Base-by-base conservation (phyloP, 2,113 vertebrate genomes). In the Charina bottae region DNA sequence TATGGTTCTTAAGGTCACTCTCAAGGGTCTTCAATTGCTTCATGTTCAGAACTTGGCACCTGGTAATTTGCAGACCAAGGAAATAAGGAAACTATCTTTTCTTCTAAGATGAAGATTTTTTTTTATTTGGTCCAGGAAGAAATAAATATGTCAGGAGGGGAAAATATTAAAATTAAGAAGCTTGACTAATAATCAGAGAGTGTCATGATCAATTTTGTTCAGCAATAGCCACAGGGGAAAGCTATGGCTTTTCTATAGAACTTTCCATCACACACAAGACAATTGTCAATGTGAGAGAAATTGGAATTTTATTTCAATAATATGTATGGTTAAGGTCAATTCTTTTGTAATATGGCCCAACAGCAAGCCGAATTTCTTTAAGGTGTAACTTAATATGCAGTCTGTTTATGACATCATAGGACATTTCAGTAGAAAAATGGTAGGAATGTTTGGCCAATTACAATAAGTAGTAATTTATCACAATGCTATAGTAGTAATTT, bases 131-230 rank as follows among this genome's bases (percentile, higher is more conserved):
- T 96, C 96, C 96, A 94, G 95, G 93, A 96, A 96, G 96, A 97
- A 98, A 97, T 96, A 97, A 96, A 97, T 97, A 97, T 98, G 97
- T 97, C 97, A 97, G 95, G 94, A 92, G 94, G 56, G 72, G 96
- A 94, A 98, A 97, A 97, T 97, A 98, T 97, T 97, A 97, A 97
- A 97, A 97, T 97, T 97, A 97, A 97, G 97, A 97, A 92, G 96
- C 94, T 53, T 85, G 96, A 96, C 95, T 97, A 97, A 98, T 97
- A 97, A 97, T 97, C 97, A 97, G 97, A 96, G 92, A 85, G 94
- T 95, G 97, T 96, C 97, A 96, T 24, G 42, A 95, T 21, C 97
- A 97, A 97, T 97, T 97, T 95, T 62, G 64, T 93, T 96, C 93
- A 85, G 90, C 94, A 90, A 64, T 87, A 84, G 94, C 54, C 0